A percentile compares a stretch with the other conserved stretches of the same genome.
Conservation (phyloP, 2,113 vertebrate genomes). For the Zosterops hypoxanthus region DNA sequence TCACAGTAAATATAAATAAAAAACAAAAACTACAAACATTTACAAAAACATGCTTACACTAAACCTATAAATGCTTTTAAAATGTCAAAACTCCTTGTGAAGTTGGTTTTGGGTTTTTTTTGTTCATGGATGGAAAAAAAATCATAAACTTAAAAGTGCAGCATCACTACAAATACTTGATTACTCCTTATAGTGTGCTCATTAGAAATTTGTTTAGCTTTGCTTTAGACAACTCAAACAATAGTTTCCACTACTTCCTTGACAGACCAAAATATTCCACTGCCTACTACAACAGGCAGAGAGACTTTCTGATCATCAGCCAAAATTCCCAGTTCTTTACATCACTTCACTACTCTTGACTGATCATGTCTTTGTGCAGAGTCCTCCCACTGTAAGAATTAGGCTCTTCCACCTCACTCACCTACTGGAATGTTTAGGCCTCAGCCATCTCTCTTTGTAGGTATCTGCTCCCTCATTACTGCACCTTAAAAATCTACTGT, state of each 20-base stretch:
- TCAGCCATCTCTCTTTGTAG: background rate
- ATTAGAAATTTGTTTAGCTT: slow-evolving; percentile 26
- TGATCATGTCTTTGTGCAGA: background rate
- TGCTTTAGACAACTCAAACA: slow-evolving; percentile 31
- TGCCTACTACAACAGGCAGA: background rate
- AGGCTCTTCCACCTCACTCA: background rate
- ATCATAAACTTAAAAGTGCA: background rate
- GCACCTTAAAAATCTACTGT: background rate
- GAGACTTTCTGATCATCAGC: background rate
- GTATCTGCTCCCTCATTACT: background rate
- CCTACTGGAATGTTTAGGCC: background rate
- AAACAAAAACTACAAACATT: slow-evolving; percentile 49
- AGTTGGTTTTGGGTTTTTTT: background rate
- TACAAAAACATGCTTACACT: slow-evolving; percentile 5
- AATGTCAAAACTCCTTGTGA: background rate
- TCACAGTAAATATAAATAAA: slow-evolving; percentile 27
- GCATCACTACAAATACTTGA: background rate
- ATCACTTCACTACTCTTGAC: background rate
- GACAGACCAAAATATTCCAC: background rate
- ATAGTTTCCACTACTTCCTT: slow-evolving; percentile 11
- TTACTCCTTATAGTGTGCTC: background rate
- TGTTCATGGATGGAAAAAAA: background rate
- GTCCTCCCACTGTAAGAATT: background rate
- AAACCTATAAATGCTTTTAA: background rate
- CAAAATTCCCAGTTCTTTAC: slow-evolving; percentile 15